Base-by-base conservation (phyloP, 2,113 vertebrate species). In the Eulemur macaco region DNA sequence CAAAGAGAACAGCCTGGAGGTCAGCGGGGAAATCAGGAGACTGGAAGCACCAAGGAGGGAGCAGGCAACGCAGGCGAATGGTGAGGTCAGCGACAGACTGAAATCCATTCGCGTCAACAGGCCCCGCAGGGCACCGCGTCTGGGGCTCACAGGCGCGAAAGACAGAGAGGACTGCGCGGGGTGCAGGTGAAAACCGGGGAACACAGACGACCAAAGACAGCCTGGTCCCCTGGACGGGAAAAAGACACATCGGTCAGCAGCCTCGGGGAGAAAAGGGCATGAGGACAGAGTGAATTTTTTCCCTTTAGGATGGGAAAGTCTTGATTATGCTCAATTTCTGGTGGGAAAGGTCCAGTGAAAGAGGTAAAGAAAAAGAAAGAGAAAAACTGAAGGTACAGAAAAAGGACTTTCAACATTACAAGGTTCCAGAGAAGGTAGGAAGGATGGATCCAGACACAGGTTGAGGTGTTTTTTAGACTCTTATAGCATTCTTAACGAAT, bases 101-200 rank as follows among this genome's bases (percentile, higher is more conserved):
- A 54, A 34, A 11, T 31, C 0, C 0, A 17, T 2, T 9, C 63
- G 6, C 34, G 27, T 1, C 29, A 13, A 12, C 4, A 25, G 25
- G 66, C 54, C 45, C 37, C 8, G 0, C 3, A 5, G 66, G 7
- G 42, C 0, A 34, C 50, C 4, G 14, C 4, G 23, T 50, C 58
- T 1, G 12, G 1, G 58, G 11, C 50, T 4, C 42, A 27, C 2
- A 23, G 71, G 73, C 20, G 17, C 9, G 1, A 21, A 52, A 42
- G 82, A 39, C 60, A 8, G 45, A 39, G n/a, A 52, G 7, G 37
- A 5, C 31, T 0, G 3, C 27, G 5, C 12, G 60, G 60, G 29
- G 27, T 63, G 25, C 82, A 37, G 18, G 25, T 0, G 6, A 15
- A n/a, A 34, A 23, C 17, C 0, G 34, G n/a, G 31, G 58, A 34